Base-by-base conservation (phyloP, 2,888 invertebrate genomes). In the Aporophyla nigra region DNA sequence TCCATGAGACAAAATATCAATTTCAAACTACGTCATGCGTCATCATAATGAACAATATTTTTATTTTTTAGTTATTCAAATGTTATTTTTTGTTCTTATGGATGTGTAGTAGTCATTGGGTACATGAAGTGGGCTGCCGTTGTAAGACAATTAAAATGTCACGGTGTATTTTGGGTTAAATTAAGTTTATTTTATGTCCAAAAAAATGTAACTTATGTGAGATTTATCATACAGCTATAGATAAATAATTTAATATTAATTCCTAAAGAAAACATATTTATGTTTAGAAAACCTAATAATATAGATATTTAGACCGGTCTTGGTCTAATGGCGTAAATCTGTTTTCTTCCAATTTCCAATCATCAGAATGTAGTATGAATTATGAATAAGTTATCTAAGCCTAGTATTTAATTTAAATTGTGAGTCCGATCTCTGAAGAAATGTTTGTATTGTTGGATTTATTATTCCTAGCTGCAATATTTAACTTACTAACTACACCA, bases 301-400 rank as follows among this genome's bases (percentile, higher is more conserved):
- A 51, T 65, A 14, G 14, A 14, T 14, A 27, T 65, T 27, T 2
- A 49, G 51, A 9, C 27, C 27, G 7, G 14, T 19, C 27, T 14
- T 7, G 21, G 27, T n/a, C 40, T 5, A n/a, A 12, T 46, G 10
- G 10, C 43, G 19, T 14, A 4, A 71, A 46, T 3, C n/a, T 14
- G 9, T 77, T 70, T 70, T 5, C n/a, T 56, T 71, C 24, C 46
- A 67, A 67, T 76, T 43, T 51, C 12, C 16, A n/a, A 69, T 12
- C 46, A 51, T 54, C 19, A 63, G 24, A 74, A 56, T 76, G n/a
- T n/a, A 66, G 14, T n/a, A 63, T 54, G 19, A 19, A 53, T 68
- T 19, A 63, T 54, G 19, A n/a, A 53, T 76, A 27, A 61, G 21
- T 40, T 61, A 53, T 14, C 2, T 61, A 49, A 77, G 19, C 27